phyloP scores from a whole-genome alignment of 1,140 invertebrate species.

The Drosophila murphyi region DNA sequence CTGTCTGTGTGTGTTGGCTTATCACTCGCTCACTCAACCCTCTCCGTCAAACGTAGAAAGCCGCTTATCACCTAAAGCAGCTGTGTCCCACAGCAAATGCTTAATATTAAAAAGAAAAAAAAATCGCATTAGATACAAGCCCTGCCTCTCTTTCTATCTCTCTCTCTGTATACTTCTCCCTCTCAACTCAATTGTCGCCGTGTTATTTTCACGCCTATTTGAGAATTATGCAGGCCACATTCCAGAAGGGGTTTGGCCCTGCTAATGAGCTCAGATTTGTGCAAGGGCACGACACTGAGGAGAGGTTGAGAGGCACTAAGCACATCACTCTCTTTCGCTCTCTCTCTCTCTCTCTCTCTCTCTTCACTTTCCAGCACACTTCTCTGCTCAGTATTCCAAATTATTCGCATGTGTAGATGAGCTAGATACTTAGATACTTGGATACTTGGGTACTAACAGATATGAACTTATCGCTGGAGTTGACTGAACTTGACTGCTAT shows the following conservation, averaged over 20 bases:
- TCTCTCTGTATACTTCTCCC: not conserved
- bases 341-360: too few species aligned
- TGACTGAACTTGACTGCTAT: conserved; percentile 56
- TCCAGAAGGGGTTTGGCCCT: conserved; percentile 22
- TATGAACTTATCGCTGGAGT: conserved; percentile 70
- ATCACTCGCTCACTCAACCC: conserved; percentile 20
- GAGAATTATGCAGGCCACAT: conserved; percentile 56
- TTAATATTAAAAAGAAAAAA: not conserved
- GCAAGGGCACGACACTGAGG: conserved; percentile 54
- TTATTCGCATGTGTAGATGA: conserved; percentile 39
- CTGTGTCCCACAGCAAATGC: conserved; percentile 46
- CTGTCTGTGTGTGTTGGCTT: conserved; percentile 1
- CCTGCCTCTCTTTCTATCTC: conserved; percentile 2
- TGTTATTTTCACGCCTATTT: conserved; percentile 63
- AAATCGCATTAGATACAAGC: conserved; percentile 68
- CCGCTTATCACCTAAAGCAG: conserved; percentile 67
- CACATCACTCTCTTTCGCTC: too few species aligned
- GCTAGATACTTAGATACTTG: conserved; percentile 44
- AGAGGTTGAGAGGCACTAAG: too few species aligned
- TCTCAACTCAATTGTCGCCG: conserved; percentile 26
- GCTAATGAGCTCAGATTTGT: conserved; percentile 73
- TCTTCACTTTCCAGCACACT: not conserved
- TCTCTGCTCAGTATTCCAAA: conserved; percentile 20
- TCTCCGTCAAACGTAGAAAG: conserved; percentile 26
- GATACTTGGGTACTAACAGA: conserved; percentile 27